Base-by-base conservation (phyloP, 2,797 vertebrate species). In the Sphenodon punctatus region DNA sequence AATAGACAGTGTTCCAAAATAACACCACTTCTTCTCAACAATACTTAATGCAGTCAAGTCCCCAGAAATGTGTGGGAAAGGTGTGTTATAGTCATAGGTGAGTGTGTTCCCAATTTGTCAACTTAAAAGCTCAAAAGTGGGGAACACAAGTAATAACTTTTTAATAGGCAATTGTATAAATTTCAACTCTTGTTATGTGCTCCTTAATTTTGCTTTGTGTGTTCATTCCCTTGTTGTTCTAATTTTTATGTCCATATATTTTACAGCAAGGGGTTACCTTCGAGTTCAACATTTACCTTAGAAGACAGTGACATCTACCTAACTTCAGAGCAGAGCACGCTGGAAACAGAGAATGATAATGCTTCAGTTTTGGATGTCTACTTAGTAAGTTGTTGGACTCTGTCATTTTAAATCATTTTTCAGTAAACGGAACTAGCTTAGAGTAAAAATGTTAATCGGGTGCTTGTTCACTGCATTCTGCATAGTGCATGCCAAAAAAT, bases 291-390 rank as follows among this genome's bases (percentile, higher is more conserved):
- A 0, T 97, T 98, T 75, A 99, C 98, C 45, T 90, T 98, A 94
- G 98, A 98, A 93, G 98, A 99, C 91, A 98, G 98, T 48, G 98
- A 98, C 73, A 98, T 99, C 95, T 99, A 97, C 92, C 94, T 99
- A 93, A 98, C 96, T 2, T 97, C 98, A 13, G 98, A 98, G 93
- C 97, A 98, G 89, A 97, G 96, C 89, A 96, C 97, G 48, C 73
- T 97, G 95, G 98, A 98, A 77, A 95, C 93, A 6, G 98, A 98
- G 89, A 96, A 97, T 4, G 98, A 99, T n/a, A 98, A 98, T 15
- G 96, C 96, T 74, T 99, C 98, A 0, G 96, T 98, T 85, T 95
- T 99, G 5, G 98, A 99, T 19, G 97, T 98, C 82, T 99, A 99
- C 89, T 97, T 99, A 95, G 98, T 99, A 92, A 97, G 98, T 96